These are phyloP conservation scores for Paramuricea clavata DNA, from an alignment of 92 coral and sea anemone species.

Conservation along the genomic window DNA sequence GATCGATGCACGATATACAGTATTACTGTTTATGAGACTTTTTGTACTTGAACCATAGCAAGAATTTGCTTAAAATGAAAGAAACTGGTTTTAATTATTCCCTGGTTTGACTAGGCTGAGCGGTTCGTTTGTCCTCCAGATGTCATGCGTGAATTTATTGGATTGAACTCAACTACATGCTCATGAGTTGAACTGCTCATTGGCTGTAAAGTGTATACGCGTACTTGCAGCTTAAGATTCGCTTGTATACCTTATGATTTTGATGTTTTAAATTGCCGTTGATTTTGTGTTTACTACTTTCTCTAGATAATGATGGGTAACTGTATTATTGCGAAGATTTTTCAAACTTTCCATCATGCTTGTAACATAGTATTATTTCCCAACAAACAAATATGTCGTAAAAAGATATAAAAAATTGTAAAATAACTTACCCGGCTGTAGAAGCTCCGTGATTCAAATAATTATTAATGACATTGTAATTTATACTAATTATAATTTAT, in stretches of 20 bases:
- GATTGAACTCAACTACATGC: too few species aligned
- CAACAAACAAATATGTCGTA: background rate
- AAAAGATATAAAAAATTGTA: slow-evolving; percentile 23
- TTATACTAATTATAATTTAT: slow-evolving; percentile 17
- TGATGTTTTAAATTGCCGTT: background rate
- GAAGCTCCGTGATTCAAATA: background rate
- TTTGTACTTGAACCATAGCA: background rate
- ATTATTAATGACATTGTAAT: background rate
- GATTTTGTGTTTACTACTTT: slow-evolving; percentile 8
- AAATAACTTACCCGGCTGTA: background rate
- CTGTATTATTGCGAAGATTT: slow-evolving; percentile 17
- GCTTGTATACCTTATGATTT: slow-evolving; percentile 13
- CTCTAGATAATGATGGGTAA: slow-evolving; percentile 14
- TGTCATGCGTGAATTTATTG: too few species aligned
- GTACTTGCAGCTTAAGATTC: background rate
- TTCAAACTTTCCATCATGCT: background rate
- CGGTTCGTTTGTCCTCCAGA: background rate
- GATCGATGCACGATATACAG: background rate
- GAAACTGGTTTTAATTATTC: too few species aligned
- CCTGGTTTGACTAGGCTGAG: background rate
- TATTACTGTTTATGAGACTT: background rate
- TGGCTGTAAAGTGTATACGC: too few species aligned
- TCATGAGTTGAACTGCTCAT: too few species aligned
- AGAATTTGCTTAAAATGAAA: background rate
- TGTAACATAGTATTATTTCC: background rate